Base-by-base conservation (phyloP, 2,888 invertebrate species). In the Melieria omissa region DNA sequence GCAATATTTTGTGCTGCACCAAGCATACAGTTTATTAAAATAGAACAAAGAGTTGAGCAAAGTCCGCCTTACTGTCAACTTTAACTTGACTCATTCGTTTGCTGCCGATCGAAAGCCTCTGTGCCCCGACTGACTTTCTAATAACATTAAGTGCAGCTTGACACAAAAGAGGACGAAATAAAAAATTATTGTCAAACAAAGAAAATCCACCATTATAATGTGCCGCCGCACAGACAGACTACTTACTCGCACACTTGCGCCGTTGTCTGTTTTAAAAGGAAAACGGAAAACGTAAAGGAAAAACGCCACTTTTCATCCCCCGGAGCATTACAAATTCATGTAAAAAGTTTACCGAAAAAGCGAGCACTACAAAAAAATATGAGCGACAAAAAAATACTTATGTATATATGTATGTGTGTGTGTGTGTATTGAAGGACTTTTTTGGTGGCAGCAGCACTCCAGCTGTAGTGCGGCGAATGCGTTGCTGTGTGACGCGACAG, bases 201-300 rank as follows among this genome's bases (percentile, higher is more conserved):
- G 82, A 80, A 80, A 82, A 82, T 83, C 82, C 81, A 78, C 83
- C 83, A 82, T 83, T 83, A 82, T 82, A 82, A 83, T 82, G 83
- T 82, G 81, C 78, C 82, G 82, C 78, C 63, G 7, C 78, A 64
- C 4, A 41, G n/a, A 41, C 61, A 62, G 46, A 45, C 69, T 29
- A 29, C 29, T 29, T 29, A 29, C 29, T 29, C 29, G 29, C 29
- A 29, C 29, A 29, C 29, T 29, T 66, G 49, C 66, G 16, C 57
- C 9, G 9, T 16, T 57, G 14, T 29, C 29, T 29, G 29, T 29
- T 29, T 29, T 16, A 57, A 57, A 14, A 29, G 16, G 57, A 14
- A 29, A 29, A 29, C 29, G 29, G 29, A 57, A 57, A 29, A 14
- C 29, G 16, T 16, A 7, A 29, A 57, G 29, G 7, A 57, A 29